Evolutionary conservation across 2,113 vertebrate genomes (phyloP).

Genomic region (Centropus bengalensis): DNA sequence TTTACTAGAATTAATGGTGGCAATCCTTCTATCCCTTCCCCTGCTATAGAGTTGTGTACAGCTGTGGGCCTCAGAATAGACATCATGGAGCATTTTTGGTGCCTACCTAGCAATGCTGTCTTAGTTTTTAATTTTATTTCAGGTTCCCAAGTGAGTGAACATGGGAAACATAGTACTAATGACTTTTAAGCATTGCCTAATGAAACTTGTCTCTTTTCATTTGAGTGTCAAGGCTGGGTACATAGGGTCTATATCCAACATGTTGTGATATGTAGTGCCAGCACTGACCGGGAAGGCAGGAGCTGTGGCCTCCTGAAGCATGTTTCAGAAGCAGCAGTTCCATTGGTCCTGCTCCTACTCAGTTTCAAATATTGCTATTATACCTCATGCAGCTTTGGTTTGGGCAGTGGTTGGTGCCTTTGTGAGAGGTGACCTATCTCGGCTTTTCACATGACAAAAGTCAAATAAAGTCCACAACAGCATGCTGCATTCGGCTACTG

Average conservation of each 20-base stretch:
- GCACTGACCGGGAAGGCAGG: neutral
- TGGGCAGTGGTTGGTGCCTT: neutral
- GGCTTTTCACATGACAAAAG: neutral
- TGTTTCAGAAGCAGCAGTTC: neutral
- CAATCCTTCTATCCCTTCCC: neutral
- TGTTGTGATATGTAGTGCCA: fast-evolving
- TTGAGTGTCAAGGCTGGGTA: neutral
- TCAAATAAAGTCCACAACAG: neutral
- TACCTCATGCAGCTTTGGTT: neutral
- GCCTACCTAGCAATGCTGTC: neutral
- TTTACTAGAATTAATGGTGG: neutral
- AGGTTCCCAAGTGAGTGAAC: neutral
- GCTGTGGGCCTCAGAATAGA: neutral
- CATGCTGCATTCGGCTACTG: fast-evolving
- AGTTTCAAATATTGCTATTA: neutral
- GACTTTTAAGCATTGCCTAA: neutral
- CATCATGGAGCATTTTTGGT: neutral
- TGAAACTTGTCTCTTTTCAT: neutral
- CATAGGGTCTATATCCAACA: neutral
- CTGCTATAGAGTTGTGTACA: neutral
- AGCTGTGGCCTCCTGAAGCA: neutral
- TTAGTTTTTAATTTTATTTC: neutral
- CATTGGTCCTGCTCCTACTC: neutral
- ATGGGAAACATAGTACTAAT: fast-evolving
- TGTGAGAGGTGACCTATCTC: neutral